Evolutionary conservation across 2,113 vertebrate genomes (phyloP).

Genomic region (Phalacrocorax brasilianus): DNA sequence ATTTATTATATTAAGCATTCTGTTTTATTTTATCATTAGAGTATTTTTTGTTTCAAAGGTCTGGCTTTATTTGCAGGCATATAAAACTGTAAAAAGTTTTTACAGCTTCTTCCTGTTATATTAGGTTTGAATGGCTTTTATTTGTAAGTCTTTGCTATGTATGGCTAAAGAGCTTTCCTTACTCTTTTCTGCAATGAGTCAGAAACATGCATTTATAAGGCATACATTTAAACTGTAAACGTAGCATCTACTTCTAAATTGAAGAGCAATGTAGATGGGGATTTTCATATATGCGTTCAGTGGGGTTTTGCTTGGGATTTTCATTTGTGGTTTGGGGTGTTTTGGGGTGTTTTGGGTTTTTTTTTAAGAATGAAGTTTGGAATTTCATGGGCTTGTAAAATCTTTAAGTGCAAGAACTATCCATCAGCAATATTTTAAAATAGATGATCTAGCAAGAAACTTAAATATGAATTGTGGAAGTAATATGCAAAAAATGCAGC

Average conservation of each 20-base stretch:
- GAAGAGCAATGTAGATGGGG: slow-evolving; percentile 28
- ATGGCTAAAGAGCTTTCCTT: slow-evolving; percentile 43
- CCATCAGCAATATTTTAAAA: neutral
- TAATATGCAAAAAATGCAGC: neutral
- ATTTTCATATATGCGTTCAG: neutral
- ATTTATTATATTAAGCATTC: slow-evolving; percentile 82
- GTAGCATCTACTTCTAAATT: slow-evolving; percentile 34
- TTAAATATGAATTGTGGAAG: neutral
- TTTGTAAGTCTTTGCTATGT: slow-evolving; percentile 32
- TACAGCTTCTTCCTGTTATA: slow-evolving; percentile 69
- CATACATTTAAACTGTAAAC: slow-evolving; percentile 32
- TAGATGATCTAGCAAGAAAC: neutral
- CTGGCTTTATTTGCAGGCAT: slow-evolving; percentile 76
- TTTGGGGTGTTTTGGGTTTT: neutral
- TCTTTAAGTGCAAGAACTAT: neutral
- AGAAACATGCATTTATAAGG: slow-evolving; percentile 24
- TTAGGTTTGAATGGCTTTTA: slow-evolving; percentile 56
- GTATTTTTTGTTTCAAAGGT: slow-evolving; percentile 54
- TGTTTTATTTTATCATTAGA: slow-evolving; percentile 73
- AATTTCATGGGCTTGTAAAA: neutral
- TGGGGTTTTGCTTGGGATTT: neutral
- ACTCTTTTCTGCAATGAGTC: slow-evolving; percentile 65
- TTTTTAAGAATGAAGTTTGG: neutral
- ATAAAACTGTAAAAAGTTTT: slow-evolving; percentile 70
- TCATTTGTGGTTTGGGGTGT: neutral